A percentile compares a stretch with the other conserved stretches of the same genome.
These are phyloP conservation scores for Poecile montanus DNA, from an alignment of 2,797 vertebrate genomes.

Conservation along the genomic window DNA sequence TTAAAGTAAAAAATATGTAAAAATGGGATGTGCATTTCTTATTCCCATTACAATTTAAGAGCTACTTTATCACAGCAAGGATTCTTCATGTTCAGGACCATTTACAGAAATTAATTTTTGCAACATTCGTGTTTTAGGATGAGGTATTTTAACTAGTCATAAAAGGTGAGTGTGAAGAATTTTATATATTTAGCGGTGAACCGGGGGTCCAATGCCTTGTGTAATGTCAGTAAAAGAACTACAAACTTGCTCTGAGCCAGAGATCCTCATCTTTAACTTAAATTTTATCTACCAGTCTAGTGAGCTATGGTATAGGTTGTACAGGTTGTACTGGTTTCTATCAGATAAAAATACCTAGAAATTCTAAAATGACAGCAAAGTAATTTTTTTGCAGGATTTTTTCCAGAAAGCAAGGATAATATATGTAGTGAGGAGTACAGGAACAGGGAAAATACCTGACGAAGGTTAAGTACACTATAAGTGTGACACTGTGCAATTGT, in stretches of 20 bases:
- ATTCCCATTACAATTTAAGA: neutral
- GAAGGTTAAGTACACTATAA: neutral
- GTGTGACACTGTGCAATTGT: neutral
- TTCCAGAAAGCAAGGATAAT: neutral
- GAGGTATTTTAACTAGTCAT: neutral
- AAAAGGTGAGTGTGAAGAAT: neutral
- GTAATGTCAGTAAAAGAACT: neutral
- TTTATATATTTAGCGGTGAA: neutral
- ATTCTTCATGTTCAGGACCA: neutral
- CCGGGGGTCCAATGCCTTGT: fast-evolving
- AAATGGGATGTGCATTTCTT: neutral
- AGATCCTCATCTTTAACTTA: neutral
- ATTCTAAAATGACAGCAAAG: neutral
- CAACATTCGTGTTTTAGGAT: neutral
- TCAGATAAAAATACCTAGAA: neutral
- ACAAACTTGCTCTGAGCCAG: neutral
- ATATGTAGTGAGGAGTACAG: fast-evolving
- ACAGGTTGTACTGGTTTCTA: neutral
- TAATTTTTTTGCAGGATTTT: neutral
- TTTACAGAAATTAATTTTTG: neutral
- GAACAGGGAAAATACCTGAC: neutral
- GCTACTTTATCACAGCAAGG: neutral
- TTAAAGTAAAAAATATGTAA: neutral
- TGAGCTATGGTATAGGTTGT: neutral
- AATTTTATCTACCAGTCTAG: neutral